A percentile compares a stretch with the other conserved stretches of the same genome.
Conservation (phyloP, 2,888 invertebrate genomes). For the Salticus scenicus region DNA sequence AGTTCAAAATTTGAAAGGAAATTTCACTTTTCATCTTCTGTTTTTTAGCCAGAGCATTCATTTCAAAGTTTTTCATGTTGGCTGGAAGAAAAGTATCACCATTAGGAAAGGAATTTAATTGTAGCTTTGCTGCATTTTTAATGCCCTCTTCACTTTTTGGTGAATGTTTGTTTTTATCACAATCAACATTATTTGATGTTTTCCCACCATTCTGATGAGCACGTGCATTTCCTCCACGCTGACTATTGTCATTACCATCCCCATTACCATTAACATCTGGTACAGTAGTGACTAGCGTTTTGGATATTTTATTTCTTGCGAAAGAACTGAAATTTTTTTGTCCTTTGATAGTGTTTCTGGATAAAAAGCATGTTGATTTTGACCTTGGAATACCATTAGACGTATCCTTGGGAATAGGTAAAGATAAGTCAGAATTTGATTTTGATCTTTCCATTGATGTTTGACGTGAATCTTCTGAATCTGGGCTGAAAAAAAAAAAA, state of each 20-base stretch:
- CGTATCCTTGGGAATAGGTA: neutral
- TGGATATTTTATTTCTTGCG: neutral
- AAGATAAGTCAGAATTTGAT: neutral
- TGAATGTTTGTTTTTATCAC: neutral
- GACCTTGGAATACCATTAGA: slow-evolving; percentile 6
- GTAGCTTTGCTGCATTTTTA: neutral
- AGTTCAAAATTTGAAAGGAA: slow-evolving; percentile 34
- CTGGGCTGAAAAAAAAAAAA: neutral
- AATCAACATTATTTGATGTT: too few relatives aligned
- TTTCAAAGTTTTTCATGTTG: neutral
- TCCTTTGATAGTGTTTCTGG: neutral
- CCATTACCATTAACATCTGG: slow-evolving; percentile 56
- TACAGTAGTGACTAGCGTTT: neutral
- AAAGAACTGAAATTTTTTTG: neutral
- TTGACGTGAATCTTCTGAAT: neutral
- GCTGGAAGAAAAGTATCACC: neutral
- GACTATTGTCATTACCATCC: slow-evolving; percentile 52
- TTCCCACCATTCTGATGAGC: too few relatives aligned
- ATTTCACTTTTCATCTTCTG: slow-evolving; percentile 20
- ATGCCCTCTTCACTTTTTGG: neutral
- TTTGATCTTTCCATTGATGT: neutral
- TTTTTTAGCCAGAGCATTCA: neutral
- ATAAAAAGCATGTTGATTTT: neutral
- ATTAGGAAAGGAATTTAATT: neutral
- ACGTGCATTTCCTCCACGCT: neutral